These are phyloP conservation scores for Ceratosolen solmsi DNA, from an alignment of 1,140 invertebrate species.

Conservation along the genomic window DNA sequence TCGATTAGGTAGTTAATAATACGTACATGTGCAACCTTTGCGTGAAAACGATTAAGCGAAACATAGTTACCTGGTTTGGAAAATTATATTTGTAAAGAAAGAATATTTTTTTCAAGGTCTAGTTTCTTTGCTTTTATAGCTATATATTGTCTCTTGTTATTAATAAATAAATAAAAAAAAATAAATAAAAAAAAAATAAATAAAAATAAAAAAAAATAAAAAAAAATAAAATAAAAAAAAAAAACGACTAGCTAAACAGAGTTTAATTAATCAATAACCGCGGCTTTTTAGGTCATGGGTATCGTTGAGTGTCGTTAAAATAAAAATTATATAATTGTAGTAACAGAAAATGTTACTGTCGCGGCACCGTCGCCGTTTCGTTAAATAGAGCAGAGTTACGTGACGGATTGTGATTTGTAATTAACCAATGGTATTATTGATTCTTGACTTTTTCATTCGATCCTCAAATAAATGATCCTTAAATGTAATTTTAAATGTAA, in stretches of 20 bases:
- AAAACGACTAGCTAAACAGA: neutral
- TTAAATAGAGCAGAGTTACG: neutral
- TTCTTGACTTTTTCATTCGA: neutral
- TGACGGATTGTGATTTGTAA: neutral
- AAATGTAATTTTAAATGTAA: neutral
- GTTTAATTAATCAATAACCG: neutral
- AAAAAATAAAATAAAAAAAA: too few species aligned
- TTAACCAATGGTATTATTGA: neutral
- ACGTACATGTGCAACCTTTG: neutral
- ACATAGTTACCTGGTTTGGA: neutral
- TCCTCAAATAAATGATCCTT: neutral
- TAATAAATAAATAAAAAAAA: too few species aligned
- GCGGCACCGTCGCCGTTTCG: neutral
- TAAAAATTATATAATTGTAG: neutral
- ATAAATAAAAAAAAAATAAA: too few species aligned
- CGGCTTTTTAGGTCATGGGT: conserved; percentile 7
- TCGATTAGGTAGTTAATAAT: neutral
- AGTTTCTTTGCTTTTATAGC: neutral
- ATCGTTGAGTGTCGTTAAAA: neutral
- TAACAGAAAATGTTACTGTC: neutral
- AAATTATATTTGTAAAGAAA: neutral
- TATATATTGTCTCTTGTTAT: neutral
- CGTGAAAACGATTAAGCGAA: neutral
- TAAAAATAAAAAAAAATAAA: too few species aligned
- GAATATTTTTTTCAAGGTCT: conserved; percentile 8